Evolutionary conservation across 1,140 invertebrate species (phyloP).

Genomic region (Rhyacophila brunnea): DNA sequence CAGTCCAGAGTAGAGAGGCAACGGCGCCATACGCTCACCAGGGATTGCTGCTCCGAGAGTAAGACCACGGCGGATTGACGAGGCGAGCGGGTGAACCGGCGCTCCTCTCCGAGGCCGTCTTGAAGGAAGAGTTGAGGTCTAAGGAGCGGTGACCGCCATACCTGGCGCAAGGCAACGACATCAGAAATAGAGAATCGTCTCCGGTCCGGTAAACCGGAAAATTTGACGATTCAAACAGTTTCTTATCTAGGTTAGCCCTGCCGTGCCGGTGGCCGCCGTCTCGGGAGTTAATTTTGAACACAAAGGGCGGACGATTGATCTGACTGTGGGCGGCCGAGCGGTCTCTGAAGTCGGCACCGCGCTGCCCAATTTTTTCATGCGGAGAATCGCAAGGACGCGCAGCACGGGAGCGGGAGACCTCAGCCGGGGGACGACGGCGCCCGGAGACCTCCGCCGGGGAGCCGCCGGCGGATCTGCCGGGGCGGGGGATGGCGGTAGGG

Average conservation of each 20-base stretch:
- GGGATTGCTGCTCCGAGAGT: too few relatives aligned
- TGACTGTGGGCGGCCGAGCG: neutral
- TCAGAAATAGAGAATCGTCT: neutral
- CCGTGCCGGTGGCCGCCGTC: neutral
- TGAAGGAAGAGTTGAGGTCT: too few relatives aligned
- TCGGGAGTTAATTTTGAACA: neutral
- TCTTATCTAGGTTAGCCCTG: neutral
- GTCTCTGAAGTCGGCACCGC: neutral
- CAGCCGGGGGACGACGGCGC: neutral
- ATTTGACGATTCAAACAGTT: neutral
- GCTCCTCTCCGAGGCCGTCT: too few relatives aligned
- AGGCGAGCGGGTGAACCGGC: too few relatives aligned
- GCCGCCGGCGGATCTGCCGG: neutral
- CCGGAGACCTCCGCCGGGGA: neutral
- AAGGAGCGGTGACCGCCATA: too few relatives aligned
- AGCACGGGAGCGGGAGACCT: neutral
- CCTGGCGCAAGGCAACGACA: neutral
- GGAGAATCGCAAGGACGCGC: neutral
- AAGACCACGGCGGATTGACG: too few relatives aligned
- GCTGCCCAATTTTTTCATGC: neutral
- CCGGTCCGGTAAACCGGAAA: neutral
- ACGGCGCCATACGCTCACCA: too few relatives aligned
- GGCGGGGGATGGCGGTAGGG: neutral
- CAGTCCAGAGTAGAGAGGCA: too few relatives aligned
- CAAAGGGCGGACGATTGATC: constrained; percentile 3